Evolutionary conservation across 2,888 invertebrate species (phyloP).

Genomic region (Trisateles emortualis): DNA sequence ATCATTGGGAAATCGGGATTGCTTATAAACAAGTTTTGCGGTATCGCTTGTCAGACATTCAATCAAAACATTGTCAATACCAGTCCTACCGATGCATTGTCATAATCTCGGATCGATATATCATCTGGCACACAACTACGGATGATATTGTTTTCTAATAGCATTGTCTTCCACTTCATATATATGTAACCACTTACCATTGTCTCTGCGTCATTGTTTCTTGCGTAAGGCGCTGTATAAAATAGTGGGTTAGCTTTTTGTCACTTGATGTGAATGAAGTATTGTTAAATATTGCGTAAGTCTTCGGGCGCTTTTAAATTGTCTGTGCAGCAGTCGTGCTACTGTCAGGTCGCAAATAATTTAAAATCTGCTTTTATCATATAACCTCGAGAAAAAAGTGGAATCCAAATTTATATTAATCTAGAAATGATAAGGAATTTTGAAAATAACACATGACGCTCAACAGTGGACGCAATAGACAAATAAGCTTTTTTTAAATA

Average conservation of each 20-base stretch:
- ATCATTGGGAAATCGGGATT: constrained; percentile 38
- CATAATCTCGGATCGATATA: constrained; percentile 48
- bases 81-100: constrained; percentile 52
- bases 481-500: too few species aligned
- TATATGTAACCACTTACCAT: constrained; percentile 53
- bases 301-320: not conserved
- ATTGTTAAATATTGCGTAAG: not conserved
- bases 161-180: constrained; percentile 51
- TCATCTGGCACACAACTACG: constrained; percentile 52
- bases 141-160: constrained; percentile 68
- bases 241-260: constrained; percentile 31
- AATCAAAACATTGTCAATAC: constrained; percentile 58
- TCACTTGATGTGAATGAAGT: not conserved
- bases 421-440: too few species aligned
- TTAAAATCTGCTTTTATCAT: too few species aligned
- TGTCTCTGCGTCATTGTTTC: constrained; percentile 54
- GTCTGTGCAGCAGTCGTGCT: not conserved
- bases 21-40: constrained; percentile 33
- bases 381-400: too few species aligned
- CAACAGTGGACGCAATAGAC: too few species aligned
- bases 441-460: too few species aligned
- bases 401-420: too few species aligned
- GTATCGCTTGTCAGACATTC: constrained; percentile 50
- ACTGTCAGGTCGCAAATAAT: too few species aligned
- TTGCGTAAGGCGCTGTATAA: constrained; percentile 39